Conservation (phyloP, 2,113 vertebrate species). For the Sinocyclocheilus grahami region DNA sequence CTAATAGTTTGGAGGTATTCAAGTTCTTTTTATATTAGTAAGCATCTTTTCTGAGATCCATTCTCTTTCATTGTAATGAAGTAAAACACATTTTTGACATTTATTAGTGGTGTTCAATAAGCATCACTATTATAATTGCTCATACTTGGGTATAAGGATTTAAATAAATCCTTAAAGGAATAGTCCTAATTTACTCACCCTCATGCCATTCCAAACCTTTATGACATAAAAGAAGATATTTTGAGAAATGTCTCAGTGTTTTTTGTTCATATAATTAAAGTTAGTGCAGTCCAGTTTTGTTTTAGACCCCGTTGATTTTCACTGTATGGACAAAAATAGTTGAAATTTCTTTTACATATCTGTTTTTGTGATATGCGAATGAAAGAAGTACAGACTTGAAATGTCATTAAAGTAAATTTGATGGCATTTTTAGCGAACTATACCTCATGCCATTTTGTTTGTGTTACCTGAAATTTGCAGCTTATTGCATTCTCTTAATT, state of each 20-base stretch:
- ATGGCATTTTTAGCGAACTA: background rate
- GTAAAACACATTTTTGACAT: background rate
- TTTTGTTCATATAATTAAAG: too few species aligned
- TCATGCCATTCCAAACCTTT: background rate
- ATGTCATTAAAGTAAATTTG: background rate
- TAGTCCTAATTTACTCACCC: background rate
- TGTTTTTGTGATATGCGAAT: background rate
- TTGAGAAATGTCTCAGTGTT: too few species aligned
- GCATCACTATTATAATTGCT: background rate
- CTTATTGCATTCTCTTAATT: background rate
- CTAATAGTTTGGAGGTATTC: background rate
- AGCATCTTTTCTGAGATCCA: background rate
- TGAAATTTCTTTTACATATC: background rate
- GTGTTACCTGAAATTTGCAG: background rate
- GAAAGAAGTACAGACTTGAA: background rate
- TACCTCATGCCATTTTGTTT: background rate
- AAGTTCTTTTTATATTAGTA: background rate
- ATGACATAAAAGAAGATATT: too few species aligned
- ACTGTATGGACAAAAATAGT: background rate
- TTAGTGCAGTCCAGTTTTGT: background rate
- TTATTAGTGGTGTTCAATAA: background rate
- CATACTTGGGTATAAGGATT: background rate
- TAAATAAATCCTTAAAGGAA: background rate
- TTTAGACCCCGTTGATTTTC: background rate
- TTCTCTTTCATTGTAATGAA: background rate